phyloP scores from a whole-genome alignment of 2,888 invertebrate genomes.

The Odontomyia ornata region DNA sequence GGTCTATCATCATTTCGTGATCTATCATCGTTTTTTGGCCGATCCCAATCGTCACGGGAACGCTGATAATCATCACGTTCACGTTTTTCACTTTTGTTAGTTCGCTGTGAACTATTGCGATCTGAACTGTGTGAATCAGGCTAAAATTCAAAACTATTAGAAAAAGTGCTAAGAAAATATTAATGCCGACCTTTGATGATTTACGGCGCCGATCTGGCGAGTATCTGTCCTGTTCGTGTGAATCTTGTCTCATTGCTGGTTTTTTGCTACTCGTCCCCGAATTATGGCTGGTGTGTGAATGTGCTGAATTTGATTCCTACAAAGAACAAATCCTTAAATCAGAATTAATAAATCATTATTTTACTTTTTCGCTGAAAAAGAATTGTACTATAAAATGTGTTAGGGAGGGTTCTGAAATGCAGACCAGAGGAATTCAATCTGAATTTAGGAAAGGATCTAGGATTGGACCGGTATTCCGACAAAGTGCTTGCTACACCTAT shows the following conservation, averaged over 20 bases:
- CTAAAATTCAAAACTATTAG: neutral
- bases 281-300: neutral
- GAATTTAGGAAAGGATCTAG: no score
- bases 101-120: constrained; percentile 49
- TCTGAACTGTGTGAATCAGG: constrained; percentile 22
- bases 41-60: constrained; percentile 49
- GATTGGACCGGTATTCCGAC: no score
- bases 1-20: no score
- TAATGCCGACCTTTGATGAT: constrained; percentile 16
- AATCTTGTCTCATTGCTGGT: neutral
- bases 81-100: constrained; percentile 51
- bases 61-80: constrained; percentile 47
- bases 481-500: no score
- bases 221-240: neutral
- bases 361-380: no score
- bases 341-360: neutral
- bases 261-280: neutral
- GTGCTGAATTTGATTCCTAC: constrained; percentile 2
- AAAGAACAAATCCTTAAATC: neutral
- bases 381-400: no score
- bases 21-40: constrained; percentile 41
- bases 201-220: constrained; percentile 28
- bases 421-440: no score
- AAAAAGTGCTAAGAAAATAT: neutral
- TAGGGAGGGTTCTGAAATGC: no score